phyloP scores from a whole-genome alignment of 2,113 vertebrate genomes.

The Willisornis vidua region DNA sequence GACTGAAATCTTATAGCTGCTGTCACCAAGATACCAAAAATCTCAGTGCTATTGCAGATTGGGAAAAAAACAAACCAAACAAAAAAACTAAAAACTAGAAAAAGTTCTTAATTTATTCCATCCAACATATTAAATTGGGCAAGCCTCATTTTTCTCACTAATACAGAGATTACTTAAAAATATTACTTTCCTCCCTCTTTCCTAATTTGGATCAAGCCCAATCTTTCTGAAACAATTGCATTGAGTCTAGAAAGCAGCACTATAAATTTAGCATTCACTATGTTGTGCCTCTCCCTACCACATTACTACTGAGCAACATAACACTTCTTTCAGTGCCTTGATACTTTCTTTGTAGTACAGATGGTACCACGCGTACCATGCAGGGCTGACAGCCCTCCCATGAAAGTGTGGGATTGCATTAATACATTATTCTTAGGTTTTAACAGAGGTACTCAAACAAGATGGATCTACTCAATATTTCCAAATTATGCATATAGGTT shows the following conservation, averaged over 20 bases:
- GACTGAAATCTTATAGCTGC: background rate
- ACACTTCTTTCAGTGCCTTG: conserved; percentile 1
- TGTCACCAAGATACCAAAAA: background rate
- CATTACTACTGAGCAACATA: background rate
- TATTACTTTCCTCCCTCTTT: background rate
- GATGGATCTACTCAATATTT: background rate
- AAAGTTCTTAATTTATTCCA: background rate
- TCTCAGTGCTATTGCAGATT: background rate
- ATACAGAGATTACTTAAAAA: conserved; percentile 1
- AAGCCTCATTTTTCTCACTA: conserved; percentile 2
- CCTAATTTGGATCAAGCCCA: background rate
- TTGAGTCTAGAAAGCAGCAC: background rate
- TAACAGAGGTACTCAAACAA: background rate
- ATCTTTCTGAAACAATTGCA: background rate
- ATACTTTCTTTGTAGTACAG: conserved; percentile 12
- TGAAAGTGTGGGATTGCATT: background rate
- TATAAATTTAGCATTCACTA: background rate
- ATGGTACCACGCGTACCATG: background rate
- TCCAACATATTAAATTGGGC: background rate
- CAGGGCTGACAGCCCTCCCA: background rate
- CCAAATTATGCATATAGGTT: background rate
- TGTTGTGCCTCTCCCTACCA: conserved; percentile 16
- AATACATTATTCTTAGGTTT: background rate
- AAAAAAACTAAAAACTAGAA: background rate
- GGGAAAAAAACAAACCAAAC: background rate